Evolutionary conservation across 2,797 vertebrate genomes (phyloP).

Genomic region (Anguilla megastoma): DNA sequence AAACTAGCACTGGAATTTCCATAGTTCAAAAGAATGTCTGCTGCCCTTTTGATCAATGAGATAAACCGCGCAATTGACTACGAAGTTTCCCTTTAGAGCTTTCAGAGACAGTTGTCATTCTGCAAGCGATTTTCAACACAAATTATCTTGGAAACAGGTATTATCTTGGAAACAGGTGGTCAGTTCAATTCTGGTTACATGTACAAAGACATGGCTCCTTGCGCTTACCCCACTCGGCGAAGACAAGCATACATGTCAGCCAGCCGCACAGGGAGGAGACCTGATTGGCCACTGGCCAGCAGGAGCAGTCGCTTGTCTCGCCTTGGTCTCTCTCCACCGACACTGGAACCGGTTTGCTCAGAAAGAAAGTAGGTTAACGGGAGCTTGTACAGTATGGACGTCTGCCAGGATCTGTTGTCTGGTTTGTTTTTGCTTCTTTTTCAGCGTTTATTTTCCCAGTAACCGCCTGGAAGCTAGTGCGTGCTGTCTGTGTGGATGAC

Average conservation of each 20-base stretch:
- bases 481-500: constrained; percentile 20
- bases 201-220: neutral
- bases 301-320: neutral
- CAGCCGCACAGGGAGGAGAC: neutral
- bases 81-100: neutral
- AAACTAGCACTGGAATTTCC: neutral
- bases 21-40: neutral
- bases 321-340: neutral
- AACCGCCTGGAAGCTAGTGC: constrained; percentile 19
- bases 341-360: neutral
- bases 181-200: neutral
- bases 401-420: neutral
- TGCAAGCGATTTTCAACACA: neutral
- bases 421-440: neutral
- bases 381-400: neutral
- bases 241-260: neutral
- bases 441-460: neutral
- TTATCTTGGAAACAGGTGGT: neutral
- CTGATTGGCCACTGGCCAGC: neutral
- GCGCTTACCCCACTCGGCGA: neutral
- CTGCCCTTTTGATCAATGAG: neutral
- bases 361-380: neutral
- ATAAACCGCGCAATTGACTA: neutral
- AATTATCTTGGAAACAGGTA: neutral
- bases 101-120: neutral